A percentile compares a stretch with the other conserved stretches of the same genome.
phyloP scores from a whole-genome alignment of 2,113 vertebrate genomes.

The Platichthys stellatus region DNA sequence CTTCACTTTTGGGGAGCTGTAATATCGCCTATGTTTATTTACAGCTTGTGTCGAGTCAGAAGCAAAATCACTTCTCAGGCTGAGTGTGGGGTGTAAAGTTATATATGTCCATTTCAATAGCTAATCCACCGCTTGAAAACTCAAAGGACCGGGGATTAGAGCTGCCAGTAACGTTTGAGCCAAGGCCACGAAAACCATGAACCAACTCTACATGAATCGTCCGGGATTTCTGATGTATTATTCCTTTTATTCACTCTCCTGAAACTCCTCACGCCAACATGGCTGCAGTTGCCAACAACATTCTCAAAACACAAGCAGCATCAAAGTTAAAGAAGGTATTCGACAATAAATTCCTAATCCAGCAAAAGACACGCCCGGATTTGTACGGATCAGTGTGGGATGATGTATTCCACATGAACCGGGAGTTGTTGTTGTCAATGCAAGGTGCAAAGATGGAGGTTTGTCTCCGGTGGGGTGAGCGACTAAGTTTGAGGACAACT shows the following conservation, averaged over 20 bases:
- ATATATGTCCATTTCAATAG: not conserved
- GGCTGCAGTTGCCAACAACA: conserved; percentile 31
- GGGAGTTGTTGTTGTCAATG: not conserved
- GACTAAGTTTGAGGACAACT: not conserved
- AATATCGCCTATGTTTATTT: no score
- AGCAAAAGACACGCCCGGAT: not conserved
- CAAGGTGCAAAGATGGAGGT: no score
- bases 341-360: conserved; percentile 15
- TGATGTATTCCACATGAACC: no score
- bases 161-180: conserved; percentile 33
- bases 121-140: conserved; percentile 27
- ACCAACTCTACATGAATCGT: not conserved
- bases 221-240: conserved; percentile 15
- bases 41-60: not conserved
- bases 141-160: not conserved
- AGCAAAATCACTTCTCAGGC: not conserved
- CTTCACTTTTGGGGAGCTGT: no score
- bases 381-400: not conserved
- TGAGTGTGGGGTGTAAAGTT: not conserved
- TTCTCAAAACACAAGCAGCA: conserved; percentile 5
- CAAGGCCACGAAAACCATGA: not conserved
- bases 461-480: no score
- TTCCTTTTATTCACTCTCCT: conserved; percentile 17
- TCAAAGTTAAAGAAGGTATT: conserved; percentile 8
- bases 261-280: conserved; percentile 1